Evolutionary conservation across 1,140 invertebrate species (phyloP).

Genomic region (Glossosoma conforme): DNA sequence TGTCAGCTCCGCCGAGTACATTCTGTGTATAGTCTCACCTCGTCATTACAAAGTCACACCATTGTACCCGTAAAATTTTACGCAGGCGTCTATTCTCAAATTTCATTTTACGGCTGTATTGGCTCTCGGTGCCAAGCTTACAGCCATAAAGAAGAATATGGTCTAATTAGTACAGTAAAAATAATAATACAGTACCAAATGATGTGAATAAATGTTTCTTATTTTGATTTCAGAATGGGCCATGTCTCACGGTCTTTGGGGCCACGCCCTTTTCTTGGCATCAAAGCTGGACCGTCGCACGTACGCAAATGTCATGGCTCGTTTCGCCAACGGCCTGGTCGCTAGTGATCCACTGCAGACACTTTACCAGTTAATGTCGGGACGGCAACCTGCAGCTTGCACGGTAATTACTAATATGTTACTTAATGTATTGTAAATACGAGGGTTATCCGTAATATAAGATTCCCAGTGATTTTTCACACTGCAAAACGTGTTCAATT

Average conservation of each 20-base stretch:
- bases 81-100: no score
- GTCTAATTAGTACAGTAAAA: not conserved
- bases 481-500: no score
- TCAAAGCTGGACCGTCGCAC: constrained; percentile 83
- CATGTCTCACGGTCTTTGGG: constrained; percentile 85
- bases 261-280: constrained; percentile 87
- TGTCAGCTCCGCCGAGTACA: no score
- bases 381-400: constrained; percentile 76
- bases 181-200: not conserved
- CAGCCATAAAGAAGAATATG: not conserved
- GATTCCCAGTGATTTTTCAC: no score
- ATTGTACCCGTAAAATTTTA: no score
- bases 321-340: constrained; percentile 83
- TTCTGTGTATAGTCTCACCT: no score
- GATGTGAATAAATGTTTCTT: not conserved
- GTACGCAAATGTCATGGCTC: constrained; percentile 81
- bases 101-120: no score
- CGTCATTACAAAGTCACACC: no score
- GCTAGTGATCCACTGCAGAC: constrained; percentile 88
- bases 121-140: no score
- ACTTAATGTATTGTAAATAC: no score
- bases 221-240: constrained; percentile 69
- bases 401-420: constrained; percentile 67
- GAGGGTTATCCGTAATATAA: no score
- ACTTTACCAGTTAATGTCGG: constrained; percentile 85